Base-by-base conservation (phyloP, 2,888 invertebrate genomes). In the Apodemia zela region DNA sequence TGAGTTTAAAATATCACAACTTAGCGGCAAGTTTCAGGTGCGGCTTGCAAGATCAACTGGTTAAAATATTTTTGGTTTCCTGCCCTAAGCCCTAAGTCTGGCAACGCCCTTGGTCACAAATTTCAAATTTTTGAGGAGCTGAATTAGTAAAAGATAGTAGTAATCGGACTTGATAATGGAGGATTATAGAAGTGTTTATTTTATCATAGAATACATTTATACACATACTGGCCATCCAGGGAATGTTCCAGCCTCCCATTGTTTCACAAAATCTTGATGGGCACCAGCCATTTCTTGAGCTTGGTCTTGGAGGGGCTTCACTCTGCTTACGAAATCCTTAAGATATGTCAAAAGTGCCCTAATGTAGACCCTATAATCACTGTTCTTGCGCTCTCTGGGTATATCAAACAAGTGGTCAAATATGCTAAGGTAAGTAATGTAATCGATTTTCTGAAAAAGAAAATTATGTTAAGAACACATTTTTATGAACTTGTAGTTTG, bases 381-480 rank as follows among this genome's bases (percentile, higher is more conserved):
- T 96, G 81, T 97, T 97, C 88, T 97, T 97, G 65, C 97, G 93
- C 74, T 97, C 97, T 88, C 95, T 97, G 0, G 98, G 96, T 76
- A 99, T 97, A 75, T 99, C 99, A 84, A 97, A 98, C 17, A 99
- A 93, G 79, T 98, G 98, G 83, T 99, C 99, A 81, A 99, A 98
- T 65, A 96, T 95, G 68, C 96, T 95, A 67, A 99, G 87, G 82
- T 99, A 99, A 0, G 96, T 96, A 61, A 99, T 97, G 84, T 99
- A 99, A 87, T 99, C 99, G 42, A 98, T 94, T 93, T 97, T 96
- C 93, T 94, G 80, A 42, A 86, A 87, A 18, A n/a, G 21, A 63
- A 59, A 42, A 13, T 38, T 13, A 38, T 13, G 11, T 11, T 11
- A 38, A 13, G n/a, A n/a, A n/a, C n/a, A n/a, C n/a, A n/a, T n/a